phyloP scores from a whole-genome alignment of 1,140 invertebrate species.

The Scaptomyza pallida region DNA sequence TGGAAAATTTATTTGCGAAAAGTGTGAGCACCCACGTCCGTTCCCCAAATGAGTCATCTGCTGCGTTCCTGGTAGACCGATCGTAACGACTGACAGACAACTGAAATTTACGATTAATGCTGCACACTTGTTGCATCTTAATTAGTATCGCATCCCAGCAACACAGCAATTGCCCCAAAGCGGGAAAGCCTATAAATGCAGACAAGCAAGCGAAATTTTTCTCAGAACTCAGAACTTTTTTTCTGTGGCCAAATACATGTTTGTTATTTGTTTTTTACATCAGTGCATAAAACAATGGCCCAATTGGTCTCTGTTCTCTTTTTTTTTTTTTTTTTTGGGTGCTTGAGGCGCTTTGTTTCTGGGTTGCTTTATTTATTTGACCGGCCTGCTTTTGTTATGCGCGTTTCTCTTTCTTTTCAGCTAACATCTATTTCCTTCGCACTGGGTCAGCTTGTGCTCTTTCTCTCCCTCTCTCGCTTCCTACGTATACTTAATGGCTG shows the following conservation, averaged over 20 bases:
- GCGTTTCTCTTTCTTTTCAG: slow-evolving; percentile 6
- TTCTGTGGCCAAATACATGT: neutral
- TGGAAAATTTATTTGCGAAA: slow-evolving; percentile 10
- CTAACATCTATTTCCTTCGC: neutral
- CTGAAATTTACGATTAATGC: slow-evolving; percentile 34
- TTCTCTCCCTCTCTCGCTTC: neutral
- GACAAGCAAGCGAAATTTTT: slow-evolving; percentile 42
- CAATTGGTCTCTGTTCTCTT: slow-evolving; percentile 32
- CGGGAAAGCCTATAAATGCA: slow-evolving; percentile 52
- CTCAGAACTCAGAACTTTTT: slow-evolving; percentile 66
- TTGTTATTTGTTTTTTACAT: neutral
- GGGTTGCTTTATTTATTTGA: slow-evolving; percentile 10
- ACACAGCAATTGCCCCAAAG: slow-evolving; percentile 12
- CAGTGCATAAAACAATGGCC: slow-evolving; percentile 20
- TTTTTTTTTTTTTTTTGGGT: slow-evolving; percentile 14
- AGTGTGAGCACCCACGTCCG: slow-evolving; percentile 8
- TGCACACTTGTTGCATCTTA: slow-evolving; percentile 67
- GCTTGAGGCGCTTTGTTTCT: slow-evolving; percentile 32
- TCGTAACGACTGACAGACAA: slow-evolving; percentile 46
- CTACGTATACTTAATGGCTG: slow-evolving; percentile 1
- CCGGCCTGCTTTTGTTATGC: slow-evolving; percentile 27
- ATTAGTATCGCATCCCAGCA: slow-evolving; percentile 39
- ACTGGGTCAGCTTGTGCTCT: neutral
- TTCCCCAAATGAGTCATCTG: slow-evolving; percentile 18
- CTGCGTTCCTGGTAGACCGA: slow-evolving; percentile 46